These are phyloP conservation scores for Esox lucius DNA, from an alignment of 2,797 vertebrate genomes.

Conservation along the genomic window DNA sequence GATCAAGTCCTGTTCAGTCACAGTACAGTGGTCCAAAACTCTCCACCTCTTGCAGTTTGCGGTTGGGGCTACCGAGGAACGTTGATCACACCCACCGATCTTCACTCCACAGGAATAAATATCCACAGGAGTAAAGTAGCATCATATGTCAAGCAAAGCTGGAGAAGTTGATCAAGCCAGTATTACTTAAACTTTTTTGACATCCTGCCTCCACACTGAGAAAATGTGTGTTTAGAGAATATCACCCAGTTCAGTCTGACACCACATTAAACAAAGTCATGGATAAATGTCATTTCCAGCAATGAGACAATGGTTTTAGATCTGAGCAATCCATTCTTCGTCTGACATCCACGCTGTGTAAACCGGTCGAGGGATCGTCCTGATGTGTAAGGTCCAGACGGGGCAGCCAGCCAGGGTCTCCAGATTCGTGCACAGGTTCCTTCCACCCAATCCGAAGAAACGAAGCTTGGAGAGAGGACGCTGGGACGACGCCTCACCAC, in stretches of 20 bases:
- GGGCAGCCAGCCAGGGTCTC: slow-evolving; percentile 12
- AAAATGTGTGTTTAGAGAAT: background rate
- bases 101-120: background rate
- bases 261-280: background rate
- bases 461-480: slow-evolving; percentile 31
- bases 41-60: background rate
- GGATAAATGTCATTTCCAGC: background rate
- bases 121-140: background rate
- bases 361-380: background rate
- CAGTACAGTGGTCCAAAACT: background rate
- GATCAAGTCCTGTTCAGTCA: background rate
- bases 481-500: slow-evolving; percentile 32
- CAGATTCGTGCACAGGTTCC: slow-evolving; percentile 18
- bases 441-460: slow-evolving; percentile 4
- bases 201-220: background rate
- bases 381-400: background rate
- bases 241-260: background rate
- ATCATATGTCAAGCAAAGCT: background rate
- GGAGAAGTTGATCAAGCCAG: background rate
- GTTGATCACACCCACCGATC: background rate
- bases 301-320: background rate
- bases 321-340: slow-evolving; percentile 16
- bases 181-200: background rate
- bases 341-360: slow-evolving; percentile 45
- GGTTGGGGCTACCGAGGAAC: background rate